Base-by-base conservation (phyloP, 2,113 vertebrate species). In the Salvelinus namaycush region DNA sequence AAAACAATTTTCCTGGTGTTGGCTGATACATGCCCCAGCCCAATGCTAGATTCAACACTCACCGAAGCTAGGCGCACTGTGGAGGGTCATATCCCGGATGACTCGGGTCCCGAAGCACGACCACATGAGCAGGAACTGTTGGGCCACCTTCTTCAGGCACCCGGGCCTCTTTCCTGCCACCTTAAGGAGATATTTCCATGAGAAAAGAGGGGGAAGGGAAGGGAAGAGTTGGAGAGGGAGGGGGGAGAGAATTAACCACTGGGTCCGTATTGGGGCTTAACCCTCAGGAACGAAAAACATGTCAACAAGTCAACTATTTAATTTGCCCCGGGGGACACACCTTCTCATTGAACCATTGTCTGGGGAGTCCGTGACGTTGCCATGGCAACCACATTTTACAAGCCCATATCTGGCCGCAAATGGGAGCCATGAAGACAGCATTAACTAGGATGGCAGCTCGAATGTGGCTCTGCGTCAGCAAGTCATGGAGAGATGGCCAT, bases 41-140 rank as follows among this genome's bases (percentile, higher is more conserved):
- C 39, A 44, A 76, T 82, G 81, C 22, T 6, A n/a, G 34, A 1
- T 44, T 9, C 39, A 44, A 44, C 68, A 76, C 95, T 95, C 95
- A 99, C 98, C 98, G 39, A 99, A 99, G 89, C 98, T 99, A 73
- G 98, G 98, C 2, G 97, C 98, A 0, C 98, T 99, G 87, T 99
- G 98, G 87, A 99, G 93, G 83, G 98, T 99, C 98, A 99, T 99
- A 76, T 99, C 97, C 82, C 98, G 95, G 90, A 99, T 99, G 88
- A 99, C 97, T 89, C 98, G 94, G 78, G 98, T 99, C 79, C 98
- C 98, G 11, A 99, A 99, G 89, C 98, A 99, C 51, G 98, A 99
- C 98, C 98, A 99, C 97, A 99, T 99, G 90, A 99, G 91, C 78
- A 99, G 95, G 91, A 99, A 99, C 93, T 99, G 98, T 84, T 98